Evolutionary conservation across 2,797 vertebrate species (phyloP).

Genomic region (Tapirus indicus): DNA sequence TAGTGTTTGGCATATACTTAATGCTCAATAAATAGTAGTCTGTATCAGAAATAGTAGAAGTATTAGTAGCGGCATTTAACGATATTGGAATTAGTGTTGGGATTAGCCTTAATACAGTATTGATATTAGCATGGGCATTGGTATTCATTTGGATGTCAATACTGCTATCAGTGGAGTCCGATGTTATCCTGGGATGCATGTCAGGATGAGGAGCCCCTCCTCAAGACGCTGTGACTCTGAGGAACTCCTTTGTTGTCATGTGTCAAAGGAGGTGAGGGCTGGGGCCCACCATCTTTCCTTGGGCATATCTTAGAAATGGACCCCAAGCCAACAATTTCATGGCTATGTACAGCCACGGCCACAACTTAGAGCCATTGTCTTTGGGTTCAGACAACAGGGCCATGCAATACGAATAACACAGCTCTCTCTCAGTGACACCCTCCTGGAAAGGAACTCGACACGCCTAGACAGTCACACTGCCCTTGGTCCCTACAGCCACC

Average conservation of each 20-base stretch:
- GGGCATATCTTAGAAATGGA: not conserved
- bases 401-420: not conserved
- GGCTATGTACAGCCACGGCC: not conserved
- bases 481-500: not conserved
- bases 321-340: not conserved
- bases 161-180: not conserved
- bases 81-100: not conserved
- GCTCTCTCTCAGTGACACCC: not conserved
- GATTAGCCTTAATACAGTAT: not conserved
- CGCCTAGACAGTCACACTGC: not conserved
- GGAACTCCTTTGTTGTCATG: not conserved
- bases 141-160: conserved; percentile 14
- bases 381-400: not conserved
- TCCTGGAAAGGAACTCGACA: not conserved
- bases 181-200: not conserved
- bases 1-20: not conserved
- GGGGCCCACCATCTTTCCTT: not conserved
- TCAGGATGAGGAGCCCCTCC: not conserved
- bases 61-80: not conserved
- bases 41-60: not conserved
- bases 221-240: not conserved
- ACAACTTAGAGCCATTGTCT: not conserved
- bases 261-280: not conserved
- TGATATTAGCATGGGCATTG: not conserved
- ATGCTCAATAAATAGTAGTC: not conserved